Evolutionary conservation across 2,797 vertebrate genomes (phyloP).

Genomic region (Spinus pinus): DNA sequence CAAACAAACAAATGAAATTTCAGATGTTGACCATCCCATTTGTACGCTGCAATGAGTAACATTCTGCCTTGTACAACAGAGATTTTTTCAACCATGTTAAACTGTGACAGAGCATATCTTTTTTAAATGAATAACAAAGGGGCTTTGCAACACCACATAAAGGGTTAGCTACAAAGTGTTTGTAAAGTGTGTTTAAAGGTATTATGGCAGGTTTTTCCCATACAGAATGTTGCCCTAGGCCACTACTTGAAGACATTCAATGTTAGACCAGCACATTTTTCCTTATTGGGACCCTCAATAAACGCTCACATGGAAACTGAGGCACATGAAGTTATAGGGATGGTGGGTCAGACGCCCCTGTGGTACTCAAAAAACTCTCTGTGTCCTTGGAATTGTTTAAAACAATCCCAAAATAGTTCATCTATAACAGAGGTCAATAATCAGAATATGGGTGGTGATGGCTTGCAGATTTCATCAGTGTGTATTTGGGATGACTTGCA

Average conservation of each 20-base stretch:
- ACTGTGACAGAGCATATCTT: background rate
- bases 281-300: background rate
- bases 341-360: background rate
- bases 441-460: background rate
- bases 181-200: background rate
- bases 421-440: background rate
- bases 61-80: background rate
- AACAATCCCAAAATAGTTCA: background rate
- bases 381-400: background rate
- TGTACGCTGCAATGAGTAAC: background rate
- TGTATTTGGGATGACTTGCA: constrained; percentile 7
- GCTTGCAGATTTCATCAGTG: background rate
- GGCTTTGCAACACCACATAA: background rate
- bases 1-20: background rate
- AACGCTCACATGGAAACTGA: background rate
- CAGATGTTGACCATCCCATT: background rate
- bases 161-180: background rate
- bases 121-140: background rate
- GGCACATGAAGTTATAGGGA: background rate
- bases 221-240: background rate
- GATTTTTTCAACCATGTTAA: background rate
- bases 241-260: background rate
- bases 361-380: background rate
- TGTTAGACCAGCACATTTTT: background rate
- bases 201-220: background rate